Base-by-base conservation (phyloP, 92 coral and sea anemone species). In the Hydrozoanthus gracilis region DNA sequence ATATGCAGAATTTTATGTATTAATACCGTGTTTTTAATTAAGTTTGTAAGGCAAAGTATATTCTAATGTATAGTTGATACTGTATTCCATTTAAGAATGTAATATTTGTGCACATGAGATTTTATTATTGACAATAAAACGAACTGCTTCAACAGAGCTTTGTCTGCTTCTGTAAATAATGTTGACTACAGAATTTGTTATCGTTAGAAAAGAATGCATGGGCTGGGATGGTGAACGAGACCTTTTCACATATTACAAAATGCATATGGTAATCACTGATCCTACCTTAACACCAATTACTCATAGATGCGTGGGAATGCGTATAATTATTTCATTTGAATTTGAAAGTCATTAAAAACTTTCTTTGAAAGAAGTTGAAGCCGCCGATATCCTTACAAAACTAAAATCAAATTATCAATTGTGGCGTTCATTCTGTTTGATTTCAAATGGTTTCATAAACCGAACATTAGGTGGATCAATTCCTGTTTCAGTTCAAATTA, bases 111-210 rank as follows among this genome's bases (percentile, higher is more conserved):
- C 65, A 58, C 65, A 58, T 58, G 65, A 58, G 65, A 58, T 58
- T 58, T 58, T 58, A 58, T 58, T 58, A 58, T 58, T 58, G 65
- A 58, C 65, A 58, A 58, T 58, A 58, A 58, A 58, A 58, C 65
- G 65, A 58, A 58, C 65, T 58, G 65, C 65, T 58, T 58, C 65
- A 58, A 58, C 65, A 58, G 65, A 58, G 65, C 65, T 58, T 58
- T 58, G 65, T 58, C 14, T 56, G 64, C 64, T 56, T 56, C 14
- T 56, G 64, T 56, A 56, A 56, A 56, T 56, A 56, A 56, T 56
- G 64, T 56, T 56, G 64, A 56, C 64, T 56, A 56, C 64, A 56
- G 64, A 56, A 56, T 56, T 56, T 56, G 64, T 56, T 56, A 56
- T 56, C 64, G 64, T 56, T n/a, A 56, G 64, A 56, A 56, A 56